Conservation (phyloP, 2,888 invertebrate species). For the Gortyna flavago region DNA sequence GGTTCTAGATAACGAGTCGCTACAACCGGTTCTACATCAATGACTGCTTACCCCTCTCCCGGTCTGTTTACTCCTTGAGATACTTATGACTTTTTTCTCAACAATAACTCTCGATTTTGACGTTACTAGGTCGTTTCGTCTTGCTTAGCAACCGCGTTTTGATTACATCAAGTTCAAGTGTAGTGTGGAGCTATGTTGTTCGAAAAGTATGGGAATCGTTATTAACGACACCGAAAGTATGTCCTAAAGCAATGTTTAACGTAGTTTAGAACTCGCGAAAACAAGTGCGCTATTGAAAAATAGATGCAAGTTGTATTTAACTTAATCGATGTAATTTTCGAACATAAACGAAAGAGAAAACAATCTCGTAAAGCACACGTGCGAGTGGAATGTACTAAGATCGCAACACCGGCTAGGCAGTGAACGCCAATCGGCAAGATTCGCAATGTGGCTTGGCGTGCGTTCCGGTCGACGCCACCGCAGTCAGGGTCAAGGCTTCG, state of each 20-base stretch:
- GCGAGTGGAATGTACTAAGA: slow-evolving; percentile 86
- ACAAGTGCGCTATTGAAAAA: slow-evolving; percentile 42
- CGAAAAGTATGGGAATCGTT: slow-evolving; percentile 9
- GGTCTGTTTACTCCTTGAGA: slow-evolving; percentile 78
- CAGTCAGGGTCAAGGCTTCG: slow-evolving; percentile 89
- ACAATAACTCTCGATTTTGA: slow-evolving; percentile 85
- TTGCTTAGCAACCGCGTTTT: slow-evolving; percentile 35
- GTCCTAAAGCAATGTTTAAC: slow-evolving; percentile 14
- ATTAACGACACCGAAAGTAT: slow-evolving; percentile 12
- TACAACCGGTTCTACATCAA: slow-evolving; percentile 88
- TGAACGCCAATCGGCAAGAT: slow-evolving; percentile 84
- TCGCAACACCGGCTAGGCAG: slow-evolving; percentile 81
- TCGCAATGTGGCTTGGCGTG: slow-evolving; percentile 85
- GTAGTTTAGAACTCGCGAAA: slow-evolving; percentile 24
- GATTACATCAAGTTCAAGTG: slow-evolving; percentile 18
- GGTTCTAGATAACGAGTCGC: slow-evolving; percentile 78
- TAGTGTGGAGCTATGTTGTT: slow-evolving; percentile 3
- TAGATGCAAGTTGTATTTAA: slow-evolving; percentile 53
- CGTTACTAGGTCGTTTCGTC: slow-evolving; percentile 73
- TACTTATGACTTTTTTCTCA: slow-evolving; percentile 74
- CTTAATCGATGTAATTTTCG: slow-evolving; percentile 75
- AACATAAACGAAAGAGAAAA: slow-evolving; percentile 81
- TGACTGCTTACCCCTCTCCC: slow-evolving; percentile 85
- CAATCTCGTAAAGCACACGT: slow-evolving; percentile 82
- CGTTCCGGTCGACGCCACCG: slow-evolving; percentile 90